Evolutionary conservation across 2,888 invertebrate species (phyloP).

Genomic region (Caenorhabditis japonica): DNA sequence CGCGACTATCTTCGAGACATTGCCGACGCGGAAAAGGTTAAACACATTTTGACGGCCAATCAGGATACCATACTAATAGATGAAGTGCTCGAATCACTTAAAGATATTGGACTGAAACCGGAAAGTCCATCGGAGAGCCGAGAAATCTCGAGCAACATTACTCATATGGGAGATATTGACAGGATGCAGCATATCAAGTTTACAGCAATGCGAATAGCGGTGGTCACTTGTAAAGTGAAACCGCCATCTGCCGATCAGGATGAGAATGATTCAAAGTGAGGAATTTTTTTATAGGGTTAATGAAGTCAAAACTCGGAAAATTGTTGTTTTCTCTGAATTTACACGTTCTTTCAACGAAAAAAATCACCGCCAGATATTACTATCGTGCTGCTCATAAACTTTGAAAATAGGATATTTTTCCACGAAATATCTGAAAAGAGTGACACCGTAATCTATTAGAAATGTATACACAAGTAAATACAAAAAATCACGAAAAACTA

Average conservation of each 20-base stretch:
- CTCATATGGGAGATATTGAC: slow-evolving; percentile 75
- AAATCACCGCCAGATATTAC: no score
- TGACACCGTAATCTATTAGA: no score
- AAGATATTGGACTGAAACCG: slow-evolving; percentile 52
- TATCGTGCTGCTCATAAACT: no score
- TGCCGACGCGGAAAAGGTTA: slow-evolving; percentile 75
- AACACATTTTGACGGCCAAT: slow-evolving; percentile 71
- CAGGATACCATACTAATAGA: slow-evolving; percentile 67
- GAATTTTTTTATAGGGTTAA: neutral
- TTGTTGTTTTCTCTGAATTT: no score
- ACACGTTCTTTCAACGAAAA: neutral
- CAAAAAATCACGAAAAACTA: no score
- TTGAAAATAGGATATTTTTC: no score
- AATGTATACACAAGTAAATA: no score
- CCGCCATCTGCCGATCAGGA: slow-evolving; percentile 70
- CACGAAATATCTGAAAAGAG: no score
- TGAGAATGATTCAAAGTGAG: slow-evolving; percentile 28
- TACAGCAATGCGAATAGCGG: slow-evolving; percentile 76
- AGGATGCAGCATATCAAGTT: slow-evolving; percentile 74
- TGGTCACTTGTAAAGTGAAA: slow-evolving; percentile 76
- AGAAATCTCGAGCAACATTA: slow-evolving; percentile 68
- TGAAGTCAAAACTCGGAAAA: no score
- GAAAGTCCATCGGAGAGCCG: slow-evolving; percentile 55
- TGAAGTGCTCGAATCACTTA: slow-evolving; percentile 67
- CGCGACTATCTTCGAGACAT: slow-evolving; percentile 75